phyloP scores from a whole-genome alignment of 1,140 invertebrate species.

The Cryptotermes secundus region DNA sequence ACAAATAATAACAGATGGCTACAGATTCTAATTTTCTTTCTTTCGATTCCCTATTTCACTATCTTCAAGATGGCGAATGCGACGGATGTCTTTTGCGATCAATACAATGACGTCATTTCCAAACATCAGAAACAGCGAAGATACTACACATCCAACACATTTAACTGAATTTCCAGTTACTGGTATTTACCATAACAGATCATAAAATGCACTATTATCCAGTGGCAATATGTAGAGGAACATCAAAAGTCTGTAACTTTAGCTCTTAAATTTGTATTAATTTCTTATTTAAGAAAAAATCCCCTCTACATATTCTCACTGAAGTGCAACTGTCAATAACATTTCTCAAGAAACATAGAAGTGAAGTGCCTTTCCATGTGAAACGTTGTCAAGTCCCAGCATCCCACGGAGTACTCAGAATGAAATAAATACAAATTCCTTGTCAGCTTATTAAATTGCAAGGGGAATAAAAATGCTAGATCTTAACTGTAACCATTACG shows the following conservation, averaged over 20 bases:
- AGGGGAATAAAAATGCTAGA: no score
- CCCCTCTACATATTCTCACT: not conserved
- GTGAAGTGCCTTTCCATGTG: not conserved
- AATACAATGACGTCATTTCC: conserved; percentile 60
- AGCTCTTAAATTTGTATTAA: not conserved
- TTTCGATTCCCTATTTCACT: conserved; percentile 48
- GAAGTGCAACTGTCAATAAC: not conserved
- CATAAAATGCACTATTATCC: not conserved
- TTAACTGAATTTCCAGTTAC: not conserved
- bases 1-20: conserved; percentile 55
- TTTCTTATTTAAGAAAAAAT: not conserved
- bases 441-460: no score
- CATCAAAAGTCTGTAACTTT: not conserved
- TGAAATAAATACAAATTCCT: not conserved
- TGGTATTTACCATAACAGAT: not conserved
- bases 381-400: not conserved
- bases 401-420: not conserved
- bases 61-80: conserved; percentile 57
- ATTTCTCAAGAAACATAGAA: not conserved
- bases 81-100: conserved; percentile 53
- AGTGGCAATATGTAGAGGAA: no score
- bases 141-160: not conserved
- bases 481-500: no score
- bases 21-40: conserved; percentile 47
- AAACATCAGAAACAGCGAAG: conserved; percentile 4